Conservation (phyloP, 1,140 invertebrate species). For the Aricia agestis region DNA sequence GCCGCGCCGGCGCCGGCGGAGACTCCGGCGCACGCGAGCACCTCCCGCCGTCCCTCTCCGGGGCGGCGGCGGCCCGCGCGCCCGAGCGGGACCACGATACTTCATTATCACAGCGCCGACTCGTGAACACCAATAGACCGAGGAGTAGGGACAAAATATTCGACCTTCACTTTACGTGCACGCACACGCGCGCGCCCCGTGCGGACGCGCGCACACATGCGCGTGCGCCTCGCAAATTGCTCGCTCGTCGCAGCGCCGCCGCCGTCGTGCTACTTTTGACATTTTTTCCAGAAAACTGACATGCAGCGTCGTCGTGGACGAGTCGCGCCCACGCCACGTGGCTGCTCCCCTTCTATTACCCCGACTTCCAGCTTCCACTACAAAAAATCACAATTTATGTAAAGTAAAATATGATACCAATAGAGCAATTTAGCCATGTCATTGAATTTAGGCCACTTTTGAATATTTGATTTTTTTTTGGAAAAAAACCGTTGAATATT, state of each 20-base stretch:
- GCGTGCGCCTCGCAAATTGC: slow-evolving; percentile 63
- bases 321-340: slow-evolving; percentile 55
- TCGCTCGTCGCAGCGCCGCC: slow-evolving; percentile 43
- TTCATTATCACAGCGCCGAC: slow-evolving; percentile 67
- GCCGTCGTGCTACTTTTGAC: slow-evolving; percentile 68
- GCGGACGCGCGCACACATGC: slow-evolving; percentile 48
- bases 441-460: no score
- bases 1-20: slow-evolving; percentile 66
- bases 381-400: no score
- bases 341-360: slow-evolving; percentile 26
- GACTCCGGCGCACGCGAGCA: slow-evolving; percentile 63
- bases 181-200: slow-evolving; percentile 49
- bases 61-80: slow-evolving; percentile 25
- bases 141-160: slow-evolving; percentile 74
- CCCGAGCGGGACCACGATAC: slow-evolving; percentile 56
- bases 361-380: neutral
- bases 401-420: no score
- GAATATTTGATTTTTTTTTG: no score
- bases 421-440: no score
- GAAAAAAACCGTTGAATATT: no score
- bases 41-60: slow-evolving; percentile 51
- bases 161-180: slow-evolving; percentile 73
- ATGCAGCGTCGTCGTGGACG: slow-evolving; percentile 60
- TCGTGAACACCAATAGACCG: slow-evolving; percentile 73
- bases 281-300: slow-evolving; percentile 74